phyloP scores from a whole-genome alignment of 2,113 vertebrate genomes.

The Chaetodon trifascialis region DNA sequence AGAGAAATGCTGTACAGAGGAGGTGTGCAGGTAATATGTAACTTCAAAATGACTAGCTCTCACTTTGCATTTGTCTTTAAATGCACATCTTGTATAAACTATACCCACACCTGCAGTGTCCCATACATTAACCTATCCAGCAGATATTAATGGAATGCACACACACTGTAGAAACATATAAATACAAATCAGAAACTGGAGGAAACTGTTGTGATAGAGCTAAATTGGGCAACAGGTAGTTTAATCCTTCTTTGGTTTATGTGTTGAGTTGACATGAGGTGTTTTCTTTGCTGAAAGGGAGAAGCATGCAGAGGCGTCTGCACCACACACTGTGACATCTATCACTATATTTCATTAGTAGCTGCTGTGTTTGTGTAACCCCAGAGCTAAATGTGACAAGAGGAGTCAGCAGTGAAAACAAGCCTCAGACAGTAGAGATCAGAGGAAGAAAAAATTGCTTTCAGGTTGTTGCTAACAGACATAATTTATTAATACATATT shows the following conservation, averaged over 20 bases:
- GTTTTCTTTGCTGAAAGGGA: slow-evolving; percentile 27
- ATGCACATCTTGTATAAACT: neutral
- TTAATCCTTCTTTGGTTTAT: slow-evolving; percentile 19
- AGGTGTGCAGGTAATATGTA: neutral
- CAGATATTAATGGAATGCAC: neutral
- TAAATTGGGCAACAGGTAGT: slow-evolving; percentile 1
- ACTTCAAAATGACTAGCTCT: slow-evolving; percentile 3
- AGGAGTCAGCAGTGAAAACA: slow-evolving; percentile 61
- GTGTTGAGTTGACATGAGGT: slow-evolving; percentile 36
- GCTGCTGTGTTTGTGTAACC: slow-evolving; percentile 65
- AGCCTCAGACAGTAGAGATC: slow-evolving; percentile 43
- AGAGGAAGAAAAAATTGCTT: slow-evolving; percentile 45
- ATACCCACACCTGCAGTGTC: neutral
- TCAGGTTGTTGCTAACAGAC: slow-evolving; percentile 50
- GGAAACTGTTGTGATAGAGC: neutral
- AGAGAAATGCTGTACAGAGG: neutral
- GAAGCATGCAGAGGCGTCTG: slow-evolving; percentile 15
- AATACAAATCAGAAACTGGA: neutral
- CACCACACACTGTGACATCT: slow-evolving; percentile 40
- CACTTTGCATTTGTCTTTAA: slow-evolving; percentile 2
- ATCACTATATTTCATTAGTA: slow-evolving; percentile 60
- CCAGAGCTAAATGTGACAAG: slow-evolving; percentile 46
- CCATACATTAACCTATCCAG: neutral
- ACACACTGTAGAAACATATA: neutral
- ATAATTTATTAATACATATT: slow-evolving; percentile 52